Base-by-base conservation (phyloP, 2,113 vertebrate species). In the Sander lucioperca region DNA sequence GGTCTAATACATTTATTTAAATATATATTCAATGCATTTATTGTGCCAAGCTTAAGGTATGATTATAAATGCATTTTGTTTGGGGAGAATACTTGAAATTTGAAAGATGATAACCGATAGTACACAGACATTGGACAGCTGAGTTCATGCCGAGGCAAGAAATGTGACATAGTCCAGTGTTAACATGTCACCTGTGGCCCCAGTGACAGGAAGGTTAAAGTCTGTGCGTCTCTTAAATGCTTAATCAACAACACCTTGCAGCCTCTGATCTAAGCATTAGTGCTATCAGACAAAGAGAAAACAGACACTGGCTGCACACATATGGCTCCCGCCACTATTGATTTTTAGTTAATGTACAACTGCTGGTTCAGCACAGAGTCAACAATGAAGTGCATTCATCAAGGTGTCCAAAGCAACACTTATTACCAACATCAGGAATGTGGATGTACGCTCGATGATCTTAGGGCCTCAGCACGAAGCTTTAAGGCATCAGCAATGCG, bases 261-360 rank as follows among this genome's bases (percentile, higher is more conserved):
- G 70, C 59, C 57, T 82, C 79, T 82, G 73, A 74, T 84, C 39
- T 23, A 62, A 59, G 57, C 77, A 66, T 74, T 83, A 66, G 66
- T 56, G 57, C 74, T 83, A 85, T 87, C 88, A 77, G 79, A 77
- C 63, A 21, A 66, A 77, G 23, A 61, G 16, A 68, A 65, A 82
- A 77, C 74, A 74, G 7, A 67, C 53, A 82, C 12, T 61, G 59
- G 62, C 74, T 57, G 70, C 76, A 86, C 68, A 84, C 75, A 86
- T n/a, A 39, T 0, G n/a, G 70, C 84, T 88, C 86, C 86, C 45
- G 36, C 53, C 76, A 23, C 7, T 91, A 94, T 94, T 74, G 93
- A 94, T 94, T 89, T 84, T 54, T 69, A 79, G 94, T 93, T 94
- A 95, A 96, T 94, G 71, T 74, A 48, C 73, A 86, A 91, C 92